Base-by-base conservation (phyloP, 1,140 invertebrate genomes). In the Hyles vespertilio region DNA sequence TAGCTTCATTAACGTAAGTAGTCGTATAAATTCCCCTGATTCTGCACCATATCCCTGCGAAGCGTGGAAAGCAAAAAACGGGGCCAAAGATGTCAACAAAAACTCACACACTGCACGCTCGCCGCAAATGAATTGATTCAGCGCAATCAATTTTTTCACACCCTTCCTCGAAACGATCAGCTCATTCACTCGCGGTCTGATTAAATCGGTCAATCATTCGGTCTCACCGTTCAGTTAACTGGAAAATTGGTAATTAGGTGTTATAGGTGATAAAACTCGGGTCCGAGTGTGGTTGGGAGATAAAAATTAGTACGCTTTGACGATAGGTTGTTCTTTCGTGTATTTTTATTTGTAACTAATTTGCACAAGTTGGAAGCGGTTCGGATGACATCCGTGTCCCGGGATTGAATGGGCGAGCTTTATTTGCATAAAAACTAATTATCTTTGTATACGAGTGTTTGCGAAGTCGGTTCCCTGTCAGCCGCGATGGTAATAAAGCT, bases 231-330 rank as follows among this genome's bases (percentile, higher is more conserved):
- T 79, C 81, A 84, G 65, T 81, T 81, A 78, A 72, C 83, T 83
- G 80, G 83, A 86, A 86, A 86, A 86, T 86, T 84, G 77, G 81
- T 86, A 86, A 86, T 86, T 83, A 84, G 79, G 74, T 83, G 69
- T 60, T 70, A 56, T 78, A 80, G 76, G 81, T 81, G 83, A 86
- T 86, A 84, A 79, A 78, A 65, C 59, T 61, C 34, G 57, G 66
- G 56, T 53, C 55, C 58, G 45, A 58, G 61, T 56, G 60, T 58
- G 61, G 47, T 46, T 8, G 22, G 6, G 9, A 58, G 53, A 69
- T 62, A 55, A 59, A 52, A 10, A 40, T 49, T 58, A 11, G 22
- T 44, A 43, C 9, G 45, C 22, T 2, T 10, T 12, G 51, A 9
- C 46, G 53, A 49, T 34, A 3, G 10, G 2, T 33, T 40, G 32